A percentile compares a stretch with the other conserved stretches of the same genome.
Conservation (phyloP, 2,888 invertebrate species). For the Scaptomyza cyrtandrae region DNA sequence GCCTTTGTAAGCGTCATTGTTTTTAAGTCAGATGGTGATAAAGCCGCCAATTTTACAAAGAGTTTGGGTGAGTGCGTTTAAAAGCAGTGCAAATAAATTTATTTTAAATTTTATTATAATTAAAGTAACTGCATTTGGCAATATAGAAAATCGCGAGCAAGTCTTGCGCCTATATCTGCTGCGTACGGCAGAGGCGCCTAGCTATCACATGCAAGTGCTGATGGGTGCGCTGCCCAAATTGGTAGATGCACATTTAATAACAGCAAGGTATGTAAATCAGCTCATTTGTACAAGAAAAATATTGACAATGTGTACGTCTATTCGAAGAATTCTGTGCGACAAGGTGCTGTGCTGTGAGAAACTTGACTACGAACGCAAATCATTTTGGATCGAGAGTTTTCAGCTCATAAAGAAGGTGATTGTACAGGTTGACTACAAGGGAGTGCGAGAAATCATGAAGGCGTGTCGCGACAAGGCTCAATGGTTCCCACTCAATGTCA, state of each 20-base stretch:
- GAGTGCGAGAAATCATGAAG: slow-evolving; percentile 96
- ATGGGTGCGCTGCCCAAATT: slow-evolving; percentile 90
- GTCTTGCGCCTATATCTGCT: slow-evolving; percentile 91
- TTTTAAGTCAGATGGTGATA: slow-evolving; percentile 90
- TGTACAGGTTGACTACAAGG: slow-evolving; percentile 97
- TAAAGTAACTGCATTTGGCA: slow-evolving; percentile 87
- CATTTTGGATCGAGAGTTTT: slow-evolving; percentile 96
- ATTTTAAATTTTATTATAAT: neutral
- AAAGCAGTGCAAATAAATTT: neutral
- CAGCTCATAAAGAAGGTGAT: slow-evolving; percentile 93
- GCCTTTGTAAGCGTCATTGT: slow-evolving; percentile 95
- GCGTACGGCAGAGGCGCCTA: slow-evolving; percentile 90
- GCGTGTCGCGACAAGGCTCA: slow-evolving; percentile 95
- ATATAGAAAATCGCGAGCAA: slow-evolving; percentile 90
- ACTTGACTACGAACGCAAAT: slow-evolving; percentile 91
- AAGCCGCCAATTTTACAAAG: slow-evolving; percentile 88
- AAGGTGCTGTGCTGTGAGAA: slow-evolving; percentile 93
- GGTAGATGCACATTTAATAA: slow-evolving; percentile 89
- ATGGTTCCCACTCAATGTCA: slow-evolving; percentile 91
- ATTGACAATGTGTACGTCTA: neutral
- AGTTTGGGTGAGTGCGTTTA: slow-evolving; percentile 85
- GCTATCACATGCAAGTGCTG: slow-evolving; percentile 90
- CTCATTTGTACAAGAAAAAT: too few species aligned
- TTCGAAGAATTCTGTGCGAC: slow-evolving; percentile 92
- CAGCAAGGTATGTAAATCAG: slow-evolving; percentile 89